A percentile compares a stretch with the other conserved stretches of the same genome.
phyloP scores from a whole-genome alignment of 2,113 vertebrate species.

The Serilophus lunatus region DNA sequence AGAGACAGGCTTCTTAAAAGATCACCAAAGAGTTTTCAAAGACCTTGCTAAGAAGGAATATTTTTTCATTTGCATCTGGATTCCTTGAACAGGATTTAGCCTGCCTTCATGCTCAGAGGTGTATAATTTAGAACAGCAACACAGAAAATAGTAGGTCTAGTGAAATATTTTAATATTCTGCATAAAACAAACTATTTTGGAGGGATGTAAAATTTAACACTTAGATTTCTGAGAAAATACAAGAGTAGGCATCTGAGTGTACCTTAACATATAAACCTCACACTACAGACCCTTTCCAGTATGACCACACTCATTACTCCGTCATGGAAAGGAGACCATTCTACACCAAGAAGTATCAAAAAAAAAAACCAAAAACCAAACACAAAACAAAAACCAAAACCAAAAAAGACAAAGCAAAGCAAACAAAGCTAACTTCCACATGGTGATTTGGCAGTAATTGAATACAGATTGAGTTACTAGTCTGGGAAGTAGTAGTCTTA shows the following conservation, averaged over 20 bases:
- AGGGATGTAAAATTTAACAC: background rate
- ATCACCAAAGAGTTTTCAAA: no score
- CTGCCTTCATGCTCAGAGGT: no score
- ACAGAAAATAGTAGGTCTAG: background rate
- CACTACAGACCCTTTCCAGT: background rate
- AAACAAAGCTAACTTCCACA: background rate
- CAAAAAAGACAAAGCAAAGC: no score
- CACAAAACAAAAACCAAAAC: no score
- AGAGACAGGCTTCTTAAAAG: no score
- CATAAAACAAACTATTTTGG: background rate
- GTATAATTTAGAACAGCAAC: no score
- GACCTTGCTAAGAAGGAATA: no score
- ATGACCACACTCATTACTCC: background rate
- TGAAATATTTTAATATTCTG: background rate
- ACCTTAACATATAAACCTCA: background rate
- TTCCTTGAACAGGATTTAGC: no score
- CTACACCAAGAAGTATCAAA: background rate
- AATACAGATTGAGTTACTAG: background rate
- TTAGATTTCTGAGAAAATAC: background rate
- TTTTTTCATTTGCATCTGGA: no score
- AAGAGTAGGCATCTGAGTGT: background rate
- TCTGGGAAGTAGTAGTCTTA: background rate
- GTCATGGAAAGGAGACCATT: background rate
- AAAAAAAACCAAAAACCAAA: no score
- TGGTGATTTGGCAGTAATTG: background rate